Base-by-base conservation (phyloP, 2,888 invertebrate species). In the Lasiommata megera region DNA sequence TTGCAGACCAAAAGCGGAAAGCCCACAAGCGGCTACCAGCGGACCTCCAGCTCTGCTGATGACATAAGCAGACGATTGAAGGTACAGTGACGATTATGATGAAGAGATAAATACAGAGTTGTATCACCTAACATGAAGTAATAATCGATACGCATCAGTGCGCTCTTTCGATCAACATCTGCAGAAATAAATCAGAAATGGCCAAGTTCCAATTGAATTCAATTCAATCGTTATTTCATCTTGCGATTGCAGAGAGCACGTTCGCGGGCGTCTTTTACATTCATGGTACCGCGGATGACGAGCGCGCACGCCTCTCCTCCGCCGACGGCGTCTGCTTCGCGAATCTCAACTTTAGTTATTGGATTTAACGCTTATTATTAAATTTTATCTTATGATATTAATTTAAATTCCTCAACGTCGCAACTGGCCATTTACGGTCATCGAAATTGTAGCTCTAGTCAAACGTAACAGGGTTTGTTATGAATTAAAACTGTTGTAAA, bases 201-300 rank as follows among this genome's bases (percentile, higher is more conserved):
- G 34, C 28, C 37, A 50, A 56, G 11, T 44, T 51, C 29, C 44
- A 60, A 64, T 64, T 61, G 61, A 60, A 62, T 60, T 57, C 58
- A 64, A 62, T 61, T 61, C 59, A 60, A 64, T 65, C 65, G 62
- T 64, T 65, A 65, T 65, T 48, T 44, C 60, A 60, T 63, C 58
- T 55, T 48, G 36, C 53, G 40, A 59, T 44, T 60, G 31, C 56
- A 38, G 52, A 48, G 40, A 62, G 61, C 64, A 61, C 62, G 65
- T 65, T 48, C 56, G 44, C 34, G 40, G 60, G 59, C 62, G 57
- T 56, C 60, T 65, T 65, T 60, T 58, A 60, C 64, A 63, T 61
- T 62, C 67, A 60, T 62, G 47, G 65, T 61, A 60, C 53, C 46
- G 56, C 50, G 14, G 36, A 53, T 60, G 65, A 62, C 50, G 62